These are phyloP conservation scores for Threskiornis aethiopicus DNA, from an alignment of 2,797 vertebrate species.

Conservation along the genomic window DNA sequence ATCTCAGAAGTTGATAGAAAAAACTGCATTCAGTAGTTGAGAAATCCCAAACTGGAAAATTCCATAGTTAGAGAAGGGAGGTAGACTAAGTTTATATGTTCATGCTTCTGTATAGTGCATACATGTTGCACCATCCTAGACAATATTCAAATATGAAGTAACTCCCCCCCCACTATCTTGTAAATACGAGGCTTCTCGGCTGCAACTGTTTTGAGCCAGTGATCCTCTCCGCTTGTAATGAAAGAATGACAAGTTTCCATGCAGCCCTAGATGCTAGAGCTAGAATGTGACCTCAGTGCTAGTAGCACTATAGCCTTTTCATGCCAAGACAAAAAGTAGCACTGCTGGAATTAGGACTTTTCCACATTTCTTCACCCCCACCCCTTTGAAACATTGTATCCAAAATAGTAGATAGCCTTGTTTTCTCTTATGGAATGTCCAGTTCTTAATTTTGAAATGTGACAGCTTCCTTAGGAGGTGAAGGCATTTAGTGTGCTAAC, in stretches of 20 bases:
- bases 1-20: neutral
- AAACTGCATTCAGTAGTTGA: neutral
- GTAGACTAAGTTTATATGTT: neutral
- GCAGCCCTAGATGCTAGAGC: neutral
- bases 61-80: neutral
- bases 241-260: neutral
- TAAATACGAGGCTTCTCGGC: neutral
- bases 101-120: neutral
- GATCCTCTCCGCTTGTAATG: neutral
- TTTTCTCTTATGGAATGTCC: neutral
- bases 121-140: neutral
- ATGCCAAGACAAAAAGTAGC: neutral
- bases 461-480: neutral
- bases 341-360: neutral
- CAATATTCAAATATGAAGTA: neutral
- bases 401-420: neutral
- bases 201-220: neutral
- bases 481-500: neutral
- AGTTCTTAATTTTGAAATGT: neutral
- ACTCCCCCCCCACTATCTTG: accelerated
- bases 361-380: neutral
- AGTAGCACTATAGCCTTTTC: neutral
- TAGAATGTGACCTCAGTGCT: neutral
- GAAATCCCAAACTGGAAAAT: neutral
- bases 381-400: neutral